phyloP scores from a whole-genome alignment of 2,888 invertebrate species.

The Stegana nigrithorax region DNA sequence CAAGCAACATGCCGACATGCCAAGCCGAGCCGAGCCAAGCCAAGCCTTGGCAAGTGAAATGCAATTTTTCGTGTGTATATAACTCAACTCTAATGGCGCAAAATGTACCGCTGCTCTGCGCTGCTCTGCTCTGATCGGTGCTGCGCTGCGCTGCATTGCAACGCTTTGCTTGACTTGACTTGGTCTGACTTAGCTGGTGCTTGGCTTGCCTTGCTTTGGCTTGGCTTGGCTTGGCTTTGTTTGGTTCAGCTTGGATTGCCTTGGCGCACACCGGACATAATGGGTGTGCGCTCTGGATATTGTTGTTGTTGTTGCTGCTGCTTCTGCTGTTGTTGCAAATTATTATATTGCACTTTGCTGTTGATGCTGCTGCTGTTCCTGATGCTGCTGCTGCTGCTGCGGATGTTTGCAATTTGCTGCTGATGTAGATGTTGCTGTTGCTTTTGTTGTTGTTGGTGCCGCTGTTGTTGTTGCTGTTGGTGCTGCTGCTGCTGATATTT shows the following conservation, averaged over 20 bases:
- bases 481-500: too few species aligned
- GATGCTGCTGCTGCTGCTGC: slow-evolving; percentile 8
- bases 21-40: neutral
- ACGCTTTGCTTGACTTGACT: too few species aligned
- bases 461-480: too few species aligned
- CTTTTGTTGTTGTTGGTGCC: neutral
- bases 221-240: neutral
- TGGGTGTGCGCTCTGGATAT: neutral
- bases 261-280: neutral
- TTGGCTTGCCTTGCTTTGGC: neutral
- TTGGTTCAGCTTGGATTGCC: neutral
- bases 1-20: too few species aligned
- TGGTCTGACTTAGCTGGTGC: neutral
- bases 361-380: neutral
- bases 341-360: slow-evolving; percentile 16
- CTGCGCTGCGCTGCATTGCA: too few species aligned
- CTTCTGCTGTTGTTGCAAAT: neutral
- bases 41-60: slow-evolving; percentile 17
- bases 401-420: slow-evolving; percentile 22
- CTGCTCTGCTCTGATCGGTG: neutral
- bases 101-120: slow-evolving; percentile 27
- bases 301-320: neutral
- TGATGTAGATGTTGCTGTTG: slow-evolving; percentile 7
- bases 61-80: slow-evolving; percentile 16
- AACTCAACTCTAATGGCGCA: slow-evolving; percentile 7